These are phyloP conservation scores for Plagodis dolabraria DNA, from an alignment of 2,888 invertebrate genomes.

Conservation along the genomic window DNA sequence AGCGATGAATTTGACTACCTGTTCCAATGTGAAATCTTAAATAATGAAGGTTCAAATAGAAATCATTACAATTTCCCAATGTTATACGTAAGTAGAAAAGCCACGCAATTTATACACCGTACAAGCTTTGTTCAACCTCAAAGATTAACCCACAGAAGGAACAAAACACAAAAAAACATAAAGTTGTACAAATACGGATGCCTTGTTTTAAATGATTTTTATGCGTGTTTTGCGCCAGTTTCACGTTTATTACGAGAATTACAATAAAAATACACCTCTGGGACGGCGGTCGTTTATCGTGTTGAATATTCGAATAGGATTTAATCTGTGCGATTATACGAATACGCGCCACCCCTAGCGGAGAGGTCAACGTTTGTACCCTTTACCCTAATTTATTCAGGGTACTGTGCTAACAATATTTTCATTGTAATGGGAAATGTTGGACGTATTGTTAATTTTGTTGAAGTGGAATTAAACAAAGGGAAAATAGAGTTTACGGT, in stretches of 20 bases:
- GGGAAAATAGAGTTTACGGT: slow-evolving; percentile 7
- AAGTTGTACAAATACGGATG: slow-evolving; percentile 17
- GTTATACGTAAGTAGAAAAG: background rate
- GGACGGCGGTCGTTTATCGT: slow-evolving; percentile 42
- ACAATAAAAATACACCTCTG: slow-evolving; percentile 46
- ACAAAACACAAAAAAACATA: slow-evolving; percentile 10
- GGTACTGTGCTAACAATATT: slow-evolving; percentile 37
- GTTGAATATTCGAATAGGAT: slow-evolving; percentile 52
- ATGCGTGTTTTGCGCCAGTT: slow-evolving; percentile 27
- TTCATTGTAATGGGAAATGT: slow-evolving; percentile 33
- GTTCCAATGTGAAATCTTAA: too few relatives aligned
- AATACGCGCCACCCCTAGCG: slow-evolving; percentile 40
- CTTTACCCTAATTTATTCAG: slow-evolving; percentile 39
- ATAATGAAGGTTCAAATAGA: too few relatives aligned
- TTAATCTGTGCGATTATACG: slow-evolving; percentile 56
- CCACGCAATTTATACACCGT: background rate
- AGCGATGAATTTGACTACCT: too few relatives aligned
- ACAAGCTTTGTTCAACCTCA: slow-evolving; percentile 7
- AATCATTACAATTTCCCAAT: too few relatives aligned
- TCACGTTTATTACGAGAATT: slow-evolving; percentile 32
- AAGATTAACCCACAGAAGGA: slow-evolving; percentile 12
- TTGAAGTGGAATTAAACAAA: slow-evolving; percentile 25
- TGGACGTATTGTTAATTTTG: slow-evolving; percentile 31
- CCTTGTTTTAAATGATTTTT: slow-evolving; percentile 28
- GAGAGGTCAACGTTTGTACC: slow-evolving; percentile 35